A percentile compares a stretch with the other conserved stretches of the same genome.
phyloP scores from a whole-genome alignment of 1,140 invertebrate species.

The Colletes latitarsis region DNA sequence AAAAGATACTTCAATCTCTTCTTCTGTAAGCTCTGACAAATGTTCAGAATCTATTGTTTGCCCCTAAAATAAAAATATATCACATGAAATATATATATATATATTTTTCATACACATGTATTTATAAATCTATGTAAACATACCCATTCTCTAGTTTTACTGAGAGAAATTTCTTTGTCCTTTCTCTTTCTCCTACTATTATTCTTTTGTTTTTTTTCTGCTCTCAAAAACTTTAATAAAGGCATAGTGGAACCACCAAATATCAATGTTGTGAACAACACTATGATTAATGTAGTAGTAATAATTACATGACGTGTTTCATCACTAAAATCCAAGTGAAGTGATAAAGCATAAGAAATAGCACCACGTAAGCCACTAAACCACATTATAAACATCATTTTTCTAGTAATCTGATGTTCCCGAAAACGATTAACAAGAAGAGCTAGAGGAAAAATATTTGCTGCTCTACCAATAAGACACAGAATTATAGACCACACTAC shows the following conservation, averaged over 20 bases:
- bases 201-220: slow-evolving; percentile 84
- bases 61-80: slow-evolving; percentile 82
- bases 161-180: slow-evolving; percentile 93
- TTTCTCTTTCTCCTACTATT: slow-evolving; percentile 84
- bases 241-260: slow-evolving; percentile 99
- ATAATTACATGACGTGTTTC: slow-evolving; percentile 97
- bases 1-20: slow-evolving; percentile 92
- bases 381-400: slow-evolving; percentile 99
- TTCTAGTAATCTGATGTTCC: slow-evolving; percentile 98
- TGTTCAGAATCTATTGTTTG: slow-evolving; percentile 98
- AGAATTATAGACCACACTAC: slow-evolving; percentile 97
- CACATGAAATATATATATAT: neutral
- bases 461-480: slow-evolving; percentile 95
- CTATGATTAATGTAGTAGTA: slow-evolving; percentile 97
- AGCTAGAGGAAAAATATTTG: slow-evolving; percentile 98
- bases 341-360: slow-evolving; percentile 97
- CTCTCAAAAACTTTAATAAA: slow-evolving; percentile 91
- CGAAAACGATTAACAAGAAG: slow-evolving; percentile 97
- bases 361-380: slow-evolving; percentile 98
- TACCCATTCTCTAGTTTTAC: slow-evolving; percentile 98
- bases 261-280: slow-evolving; percentile 96
- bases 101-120: neutral
- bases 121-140: slow-evolving; percentile 8
- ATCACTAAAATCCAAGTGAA: slow-evolving; percentile 97
- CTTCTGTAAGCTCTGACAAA: slow-evolving; percentile 96